These are phyloP conservation scores for Ptychobarbus kaznakovi DNA, from an alignment of 2,797 vertebrate genomes.

Conservation along the genomic window DNA sequence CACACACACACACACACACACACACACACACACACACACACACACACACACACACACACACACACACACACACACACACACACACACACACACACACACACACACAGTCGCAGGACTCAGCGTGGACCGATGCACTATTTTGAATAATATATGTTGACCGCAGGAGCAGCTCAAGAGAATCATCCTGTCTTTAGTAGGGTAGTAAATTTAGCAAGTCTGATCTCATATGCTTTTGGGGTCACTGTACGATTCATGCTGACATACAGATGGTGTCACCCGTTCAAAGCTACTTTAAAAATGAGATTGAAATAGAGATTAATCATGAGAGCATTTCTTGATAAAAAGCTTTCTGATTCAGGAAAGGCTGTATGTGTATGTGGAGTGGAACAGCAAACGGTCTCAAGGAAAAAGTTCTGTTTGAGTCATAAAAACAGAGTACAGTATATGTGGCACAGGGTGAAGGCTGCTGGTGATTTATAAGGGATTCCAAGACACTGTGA, in stretches of 20 bases:
- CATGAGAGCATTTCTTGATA: neutral
- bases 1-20: too few relatives aligned
- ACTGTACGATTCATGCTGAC: neutral
- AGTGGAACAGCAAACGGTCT: slow-evolving; percentile 11
- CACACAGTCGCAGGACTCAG: slow-evolving; percentile 19
- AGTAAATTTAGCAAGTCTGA: slow-evolving; percentile 45
- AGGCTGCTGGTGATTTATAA: slow-evolving; percentile 10
- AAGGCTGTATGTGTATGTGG: slow-evolving; percentile 4
- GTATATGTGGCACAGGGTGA: slow-evolving; percentile 10
- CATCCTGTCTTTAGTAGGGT: slow-evolving; percentile 33
- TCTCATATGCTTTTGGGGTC: slow-evolving; percentile 35
- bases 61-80: too few relatives aligned
- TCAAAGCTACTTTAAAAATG: neutral
- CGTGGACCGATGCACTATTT: slow-evolving; percentile 49
- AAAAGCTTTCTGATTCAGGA: neutral
- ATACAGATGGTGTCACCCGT: slow-evolving; percentile 4
- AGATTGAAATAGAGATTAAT: slow-evolving; percentile 18
- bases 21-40: too few relatives aligned
- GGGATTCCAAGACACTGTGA: neutral
- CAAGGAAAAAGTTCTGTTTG: slow-evolving; percentile 13
- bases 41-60: too few relatives aligned
- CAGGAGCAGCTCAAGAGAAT: slow-evolving; percentile 47
- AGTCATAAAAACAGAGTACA: slow-evolving; percentile 27
- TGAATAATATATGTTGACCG: slow-evolving; percentile 56
- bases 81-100: slow-evolving; percentile 6